Percentiles rank a stretch among this genome's conserved stretches.
Conservation (phyloP, 2,113 vertebrate species). For the Addax nasomaculatus region DNA sequence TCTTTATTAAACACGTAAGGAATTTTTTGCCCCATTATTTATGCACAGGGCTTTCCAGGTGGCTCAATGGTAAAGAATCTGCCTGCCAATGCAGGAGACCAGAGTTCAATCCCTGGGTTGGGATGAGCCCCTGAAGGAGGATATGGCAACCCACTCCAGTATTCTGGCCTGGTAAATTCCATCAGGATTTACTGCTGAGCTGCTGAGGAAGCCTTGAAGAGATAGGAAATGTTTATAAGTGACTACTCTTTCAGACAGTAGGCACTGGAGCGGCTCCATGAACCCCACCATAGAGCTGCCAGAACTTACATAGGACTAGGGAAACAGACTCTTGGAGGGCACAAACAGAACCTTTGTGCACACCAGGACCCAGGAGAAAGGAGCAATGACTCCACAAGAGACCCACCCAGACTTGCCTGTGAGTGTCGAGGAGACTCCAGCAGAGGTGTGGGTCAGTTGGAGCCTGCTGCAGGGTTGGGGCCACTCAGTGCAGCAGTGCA, state of each 20-base stretch:
- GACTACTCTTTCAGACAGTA: not conserved
- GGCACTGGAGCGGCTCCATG: not conserved
- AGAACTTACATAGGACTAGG: not conserved
- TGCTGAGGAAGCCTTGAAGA: not conserved
- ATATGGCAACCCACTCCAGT: not conserved
- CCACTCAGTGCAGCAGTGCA: not conserved
- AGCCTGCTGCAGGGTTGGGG: not conserved
- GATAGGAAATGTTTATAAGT: not conserved
- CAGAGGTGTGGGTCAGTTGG: not conserved
- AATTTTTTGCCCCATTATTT: not conserved
- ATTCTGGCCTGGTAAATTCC: not conserved
- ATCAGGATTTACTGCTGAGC: not conserved
- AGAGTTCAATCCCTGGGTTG: not conserved
- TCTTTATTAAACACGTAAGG: not conserved
- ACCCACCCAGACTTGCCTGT: not conserved
- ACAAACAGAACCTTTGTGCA: not conserved
- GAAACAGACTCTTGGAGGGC: not conserved
- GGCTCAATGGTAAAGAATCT: not conserved
- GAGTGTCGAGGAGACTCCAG: not conserved
- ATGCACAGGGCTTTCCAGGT: not conserved
- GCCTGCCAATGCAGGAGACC: not conserved
- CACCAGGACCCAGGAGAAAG: not conserved
- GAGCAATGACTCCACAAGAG: not conserved
- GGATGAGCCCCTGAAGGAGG: not conserved
- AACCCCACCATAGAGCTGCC: not conserved